phyloP scores from a whole-genome alignment of 2,797 vertebrate genomes.

The Syngnathus acus region DNA sequence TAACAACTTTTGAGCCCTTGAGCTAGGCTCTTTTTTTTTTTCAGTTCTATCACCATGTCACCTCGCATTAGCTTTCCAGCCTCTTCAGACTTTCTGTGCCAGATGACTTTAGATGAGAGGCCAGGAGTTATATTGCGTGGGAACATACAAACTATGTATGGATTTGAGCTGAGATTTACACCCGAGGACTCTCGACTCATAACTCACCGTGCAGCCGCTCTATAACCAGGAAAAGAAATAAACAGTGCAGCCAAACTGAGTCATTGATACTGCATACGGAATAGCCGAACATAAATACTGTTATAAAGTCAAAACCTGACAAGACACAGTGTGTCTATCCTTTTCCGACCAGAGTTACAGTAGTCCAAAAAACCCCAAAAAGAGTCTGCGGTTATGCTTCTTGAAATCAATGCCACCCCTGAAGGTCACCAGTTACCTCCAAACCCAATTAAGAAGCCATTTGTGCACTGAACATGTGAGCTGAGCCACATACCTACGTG shows the following conservation, averaged over 20 bases:
- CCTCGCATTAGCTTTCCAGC: too few species aligned
- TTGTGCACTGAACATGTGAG: slow-evolving; percentile 1
- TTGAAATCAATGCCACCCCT: neutral
- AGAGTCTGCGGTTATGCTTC: neutral
- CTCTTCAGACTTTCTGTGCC: too few species aligned
- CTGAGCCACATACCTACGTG: neutral
- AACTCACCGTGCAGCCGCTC: neutral
- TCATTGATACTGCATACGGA: too few species aligned
- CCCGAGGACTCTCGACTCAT: neutral
- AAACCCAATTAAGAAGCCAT: slow-evolving; percentile 2
- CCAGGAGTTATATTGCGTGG: neutral
- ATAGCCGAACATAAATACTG: neutral
- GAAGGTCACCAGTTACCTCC: neutral
- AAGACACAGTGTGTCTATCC: neutral
- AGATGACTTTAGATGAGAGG: too few species aligned
- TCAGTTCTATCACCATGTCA: too few species aligned
- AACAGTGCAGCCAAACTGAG: neutral
- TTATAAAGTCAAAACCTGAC: neutral
- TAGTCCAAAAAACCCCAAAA: neutral
- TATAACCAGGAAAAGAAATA: neutral
- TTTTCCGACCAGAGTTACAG: neutral
- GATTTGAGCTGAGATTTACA: neutral
- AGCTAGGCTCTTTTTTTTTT: too few species aligned
- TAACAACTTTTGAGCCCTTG: too few species aligned
- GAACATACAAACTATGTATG: neutral